Conservation (phyloP, 2,797 vertebrate species). For the Manis crassicaudata region DNA sequence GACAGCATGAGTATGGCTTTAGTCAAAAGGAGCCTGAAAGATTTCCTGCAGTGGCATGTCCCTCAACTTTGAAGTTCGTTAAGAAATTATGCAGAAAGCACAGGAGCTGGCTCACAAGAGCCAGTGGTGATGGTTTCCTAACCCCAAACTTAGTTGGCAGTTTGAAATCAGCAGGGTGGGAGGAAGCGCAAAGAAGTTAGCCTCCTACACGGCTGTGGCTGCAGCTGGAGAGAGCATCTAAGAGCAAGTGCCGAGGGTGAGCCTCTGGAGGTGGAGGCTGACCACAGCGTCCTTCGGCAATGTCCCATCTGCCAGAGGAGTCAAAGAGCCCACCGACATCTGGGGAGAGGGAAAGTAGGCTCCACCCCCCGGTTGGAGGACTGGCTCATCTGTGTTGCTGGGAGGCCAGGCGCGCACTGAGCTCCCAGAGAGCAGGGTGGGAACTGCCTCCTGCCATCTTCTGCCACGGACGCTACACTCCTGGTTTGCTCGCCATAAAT, state of each 20-base stretch:
- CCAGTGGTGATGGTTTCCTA: neutral
- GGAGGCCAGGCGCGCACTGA: neutral
- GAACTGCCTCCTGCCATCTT: neutral
- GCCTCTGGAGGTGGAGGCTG: too few species aligned
- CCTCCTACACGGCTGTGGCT: too few species aligned
- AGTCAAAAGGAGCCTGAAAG: neutral
- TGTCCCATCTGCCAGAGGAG: neutral
- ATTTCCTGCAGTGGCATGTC: neutral
- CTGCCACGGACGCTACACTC: rapidly evolving
- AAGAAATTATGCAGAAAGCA: neutral
- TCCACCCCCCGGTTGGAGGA: too few species aligned
- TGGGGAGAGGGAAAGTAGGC: too few species aligned
- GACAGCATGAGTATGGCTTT: rapidly evolving
- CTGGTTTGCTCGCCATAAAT: neutral
- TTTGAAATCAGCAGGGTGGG: neutral
- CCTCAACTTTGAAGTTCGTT: neutral
- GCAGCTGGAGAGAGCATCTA: too few species aligned
- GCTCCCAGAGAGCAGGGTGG: too few species aligned
- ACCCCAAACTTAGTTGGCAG: neutral
- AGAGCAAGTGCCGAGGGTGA: too few species aligned
- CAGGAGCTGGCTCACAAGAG: neutral
- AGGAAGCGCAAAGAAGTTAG: neutral
- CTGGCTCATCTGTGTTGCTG: neutral
- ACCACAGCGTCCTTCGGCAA: neutral
- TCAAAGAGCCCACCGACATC: too few species aligned